phyloP scores from a whole-genome alignment of 2,797 vertebrate species.

The Pteropus rufus region DNA sequence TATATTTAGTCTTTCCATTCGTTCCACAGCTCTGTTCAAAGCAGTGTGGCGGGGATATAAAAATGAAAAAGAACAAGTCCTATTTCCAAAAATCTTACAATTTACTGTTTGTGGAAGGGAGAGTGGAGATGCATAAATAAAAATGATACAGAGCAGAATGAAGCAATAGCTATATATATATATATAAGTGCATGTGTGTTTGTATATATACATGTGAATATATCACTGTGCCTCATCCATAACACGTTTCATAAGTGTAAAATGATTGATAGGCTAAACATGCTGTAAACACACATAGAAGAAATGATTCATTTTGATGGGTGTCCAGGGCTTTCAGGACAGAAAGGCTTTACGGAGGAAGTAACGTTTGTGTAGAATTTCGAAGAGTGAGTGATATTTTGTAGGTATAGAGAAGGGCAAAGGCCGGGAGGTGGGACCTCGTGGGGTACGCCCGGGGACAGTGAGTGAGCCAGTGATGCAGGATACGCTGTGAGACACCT shows the following conservation, averaged over 20 bases:
- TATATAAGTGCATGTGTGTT: not conserved
- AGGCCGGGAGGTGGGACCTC: not conserved
- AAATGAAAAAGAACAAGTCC: not conserved
- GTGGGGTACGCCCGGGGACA: rapidly evolving
- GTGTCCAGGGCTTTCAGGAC: not conserved
- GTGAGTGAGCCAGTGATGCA: not conserved
- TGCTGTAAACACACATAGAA: not conserved
- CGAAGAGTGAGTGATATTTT: not conserved
- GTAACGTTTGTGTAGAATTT: not conserved
- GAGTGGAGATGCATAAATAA: conserved; percentile 32
- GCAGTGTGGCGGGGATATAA: not conserved
- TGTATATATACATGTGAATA: not conserved
- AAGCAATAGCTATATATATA: not conserved
- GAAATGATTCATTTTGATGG: conserved; percentile 40
- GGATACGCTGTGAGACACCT: not conserved
- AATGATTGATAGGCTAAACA: conserved; percentile 41
- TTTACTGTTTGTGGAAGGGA: conserved; percentile 22
- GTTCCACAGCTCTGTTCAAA: not conserved
- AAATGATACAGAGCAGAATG: conserved; percentile 24
- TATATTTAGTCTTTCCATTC: not conserved
- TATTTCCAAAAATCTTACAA: conserved; percentile 16
- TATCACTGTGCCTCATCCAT: not conserved
- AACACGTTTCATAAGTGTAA: conserved; percentile 21
- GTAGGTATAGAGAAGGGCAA: not conserved
- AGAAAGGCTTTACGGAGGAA: conserved; percentile 14